A percentile compares a stretch with the other conserved stretches of the same genome.
Evolutionary conservation across 1,140 invertebrate species (phyloP).

Genomic region (Nasonia giraulti): DNA sequence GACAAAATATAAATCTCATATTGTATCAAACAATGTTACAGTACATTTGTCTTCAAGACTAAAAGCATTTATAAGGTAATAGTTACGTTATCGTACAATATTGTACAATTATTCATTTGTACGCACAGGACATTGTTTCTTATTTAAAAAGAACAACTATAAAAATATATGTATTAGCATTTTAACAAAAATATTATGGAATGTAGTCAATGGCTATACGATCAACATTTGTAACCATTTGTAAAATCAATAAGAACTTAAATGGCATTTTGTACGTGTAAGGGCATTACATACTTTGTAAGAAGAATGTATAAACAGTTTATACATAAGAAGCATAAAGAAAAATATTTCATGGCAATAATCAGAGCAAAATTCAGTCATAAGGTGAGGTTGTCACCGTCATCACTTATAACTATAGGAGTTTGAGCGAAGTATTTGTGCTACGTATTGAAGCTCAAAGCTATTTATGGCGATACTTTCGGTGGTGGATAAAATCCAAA

Average conservation of each 20-base stretch:
- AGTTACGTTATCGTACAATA: constrained; percentile 33
- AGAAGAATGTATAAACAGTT: constrained; percentile 20
- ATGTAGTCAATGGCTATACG: constrained; percentile 38
- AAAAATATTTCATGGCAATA: not conserved
- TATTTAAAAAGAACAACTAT: constrained; percentile 46
- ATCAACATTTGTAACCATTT: not conserved
- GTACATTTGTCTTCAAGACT: not conserved
- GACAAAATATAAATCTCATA: constrained; percentile 42
- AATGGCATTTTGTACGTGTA: constrained; percentile 32
- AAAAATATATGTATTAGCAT: constrained; percentile 51
- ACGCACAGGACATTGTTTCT: constrained; percentile 8
- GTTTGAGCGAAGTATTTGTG: constrained; percentile 26
- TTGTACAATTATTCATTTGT: constrained; percentile 34
- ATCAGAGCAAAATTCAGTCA: constrained; percentile 34
- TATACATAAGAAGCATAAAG: constrained; percentile 20
- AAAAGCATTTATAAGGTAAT: constrained; percentile 23
- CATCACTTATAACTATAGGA: constrained; percentile 9
- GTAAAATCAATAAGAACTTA: constrained; percentile 1
- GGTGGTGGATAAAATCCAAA: constrained; percentile 79
- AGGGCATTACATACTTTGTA: not conserved
- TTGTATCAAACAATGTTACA: constrained; percentile 40
- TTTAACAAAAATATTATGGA: constrained; percentile 52
- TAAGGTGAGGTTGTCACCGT: not conserved
- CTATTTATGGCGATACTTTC: constrained; percentile 34
- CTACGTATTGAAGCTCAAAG: constrained; percentile 18